phyloP scores from a whole-genome alignment of 1,140 invertebrate genomes.

The Drosophila erecta region DNA sequence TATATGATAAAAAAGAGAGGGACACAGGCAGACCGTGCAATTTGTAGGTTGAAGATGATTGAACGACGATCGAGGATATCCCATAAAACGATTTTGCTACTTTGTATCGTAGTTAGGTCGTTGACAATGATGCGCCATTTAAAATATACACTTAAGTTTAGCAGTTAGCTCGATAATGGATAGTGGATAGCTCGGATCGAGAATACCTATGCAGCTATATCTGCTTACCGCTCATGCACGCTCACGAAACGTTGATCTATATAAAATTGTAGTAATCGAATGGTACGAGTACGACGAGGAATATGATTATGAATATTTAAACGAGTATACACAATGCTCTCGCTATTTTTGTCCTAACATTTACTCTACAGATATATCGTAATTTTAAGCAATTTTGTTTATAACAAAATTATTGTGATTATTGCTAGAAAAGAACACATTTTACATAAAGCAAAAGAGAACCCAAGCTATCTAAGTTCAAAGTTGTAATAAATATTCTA shows the following conservation, averaged over 20 bases:
- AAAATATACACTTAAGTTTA: slow-evolving; percentile 76
- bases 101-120: slow-evolving; percentile 57
- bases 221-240: slow-evolving; percentile 47
- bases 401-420: slow-evolving; percentile 84
- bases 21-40: slow-evolving; percentile 75
- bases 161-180: slow-evolving; percentile 58
- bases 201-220: slow-evolving; percentile 27
- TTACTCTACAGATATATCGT: slow-evolving; percentile 77
- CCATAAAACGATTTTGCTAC: slow-evolving; percentile 37
- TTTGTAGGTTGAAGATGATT: slow-evolving; percentile 73
- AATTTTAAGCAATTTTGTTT: slow-evolving; percentile 82
- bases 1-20: slow-evolving; percentile 1
- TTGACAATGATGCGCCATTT: slow-evolving; percentile 79
- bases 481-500: slow-evolving; percentile 79
- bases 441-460: slow-evolving; percentile 74
- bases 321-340: slow-evolving; percentile 62
- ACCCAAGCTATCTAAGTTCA: slow-evolving; percentile 75
- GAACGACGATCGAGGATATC: slow-evolving; percentile 20
- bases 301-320: slow-evolving; percentile 46
- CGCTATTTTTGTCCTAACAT: slow-evolving; percentile 80
- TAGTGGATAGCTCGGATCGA: slow-evolving; percentile 21
- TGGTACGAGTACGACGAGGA: slow-evolving; percentile 42
- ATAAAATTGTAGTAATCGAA: slow-evolving; percentile 72
- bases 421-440: slow-evolving; percentile 83
- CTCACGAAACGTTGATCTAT: slow-evolving; percentile 71